Evolutionary conservation across 2,888 invertebrate genomes (phyloP).

Genomic region (Thyatira batis): DNA sequence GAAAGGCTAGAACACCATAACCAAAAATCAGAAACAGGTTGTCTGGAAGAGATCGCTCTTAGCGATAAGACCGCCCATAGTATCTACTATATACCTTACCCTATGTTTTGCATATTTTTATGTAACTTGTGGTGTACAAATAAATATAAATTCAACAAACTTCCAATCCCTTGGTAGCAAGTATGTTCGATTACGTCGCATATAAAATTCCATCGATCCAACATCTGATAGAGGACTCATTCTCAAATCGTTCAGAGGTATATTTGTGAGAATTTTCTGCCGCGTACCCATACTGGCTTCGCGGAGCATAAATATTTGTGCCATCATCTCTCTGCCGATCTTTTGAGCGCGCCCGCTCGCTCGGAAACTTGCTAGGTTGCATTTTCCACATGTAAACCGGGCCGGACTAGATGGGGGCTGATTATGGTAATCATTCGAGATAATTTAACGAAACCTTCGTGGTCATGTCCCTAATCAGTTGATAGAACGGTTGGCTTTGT

Average conservation of each 20-base stretch:
- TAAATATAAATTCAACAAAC: too few relatives aligned
- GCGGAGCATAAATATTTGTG: conserved; percentile 50
- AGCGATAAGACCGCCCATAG: too few relatives aligned
- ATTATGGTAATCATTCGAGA: conserved; percentile 6
- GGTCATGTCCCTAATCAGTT: too few relatives aligned
- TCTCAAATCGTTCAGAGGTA: conserved; percentile 5
- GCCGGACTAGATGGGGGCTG: conserved; percentile 8
- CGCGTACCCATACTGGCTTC: conserved; percentile 9
- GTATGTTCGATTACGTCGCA: conserved; percentile 3
- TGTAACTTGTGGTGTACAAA: too few relatives aligned
- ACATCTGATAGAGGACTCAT: conserved; percentile 5
- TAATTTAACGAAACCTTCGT: too few relatives aligned
- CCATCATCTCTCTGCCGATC: conserved; percentile 42
- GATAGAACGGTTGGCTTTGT: too few relatives aligned
- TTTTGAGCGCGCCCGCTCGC: conserved; percentile 41
- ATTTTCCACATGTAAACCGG: conserved; percentile 32
- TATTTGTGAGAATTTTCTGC: conserved; percentile 4
- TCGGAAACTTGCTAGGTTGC: conserved; percentile 47
- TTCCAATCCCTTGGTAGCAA: too few relatives aligned
- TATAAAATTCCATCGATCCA: conserved; percentile 6
- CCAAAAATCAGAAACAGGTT: too few relatives aligned
- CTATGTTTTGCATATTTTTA: too few relatives aligned
- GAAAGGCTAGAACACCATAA: too few relatives aligned
- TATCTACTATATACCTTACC: too few relatives aligned
- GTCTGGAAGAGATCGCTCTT: too few relatives aligned